Evolutionary conservation across 2,888 invertebrate species (phyloP), one percentile per base, ranked within the genome.

Genomic region (Nemotelus nigrinus): DNA sequence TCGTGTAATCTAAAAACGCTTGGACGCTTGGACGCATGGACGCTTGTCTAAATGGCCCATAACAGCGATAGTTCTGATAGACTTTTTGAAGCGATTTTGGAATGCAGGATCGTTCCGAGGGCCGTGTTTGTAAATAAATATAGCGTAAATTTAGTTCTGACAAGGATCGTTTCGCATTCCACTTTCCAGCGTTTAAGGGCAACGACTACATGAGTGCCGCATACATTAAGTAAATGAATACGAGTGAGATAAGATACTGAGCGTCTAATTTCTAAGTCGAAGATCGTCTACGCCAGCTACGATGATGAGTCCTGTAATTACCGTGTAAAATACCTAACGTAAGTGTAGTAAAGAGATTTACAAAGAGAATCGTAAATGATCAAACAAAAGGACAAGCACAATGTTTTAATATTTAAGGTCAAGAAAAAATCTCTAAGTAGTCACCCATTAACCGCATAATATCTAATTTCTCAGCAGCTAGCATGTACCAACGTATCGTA

Each of bases 211-310:
- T 50, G 50, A 50, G 5, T 3, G 2, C 25, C 39, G 47, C 57
- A 58, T 50, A 63, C 39, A 48, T 48, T 50, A 58, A 78, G 41
- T 63, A n/a, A 78, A 63, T 76, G 77, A 77, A 80, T 72, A 79
- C 78, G 67, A 80, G 78, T 80, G 77, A 71, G 67, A 76, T 67
- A 76, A 47, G 41, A 41, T 39, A 80, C 71, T 60, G 58, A 77
- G 77, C 72, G 47, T 60, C 72, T 72, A 63, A 60, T 45, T 60
- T 74, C 60, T 74, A 74, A 74, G 74, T 48, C 60, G 47, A 60
- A 53, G 53, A 63, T 74, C 60, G 57, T 74, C 74, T 39, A 63
- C 74, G 47, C 50, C 47, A 48, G 63, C 48, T 63, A 48, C 70
- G 70, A 70, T 25, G 25, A 25, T 70, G 70, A 55, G 70, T 70